These are phyloP conservation scores for Rhombomys opimus DNA, from an alignment of 2,113 vertebrate genomes.

Conservation along the genomic window DNA sequence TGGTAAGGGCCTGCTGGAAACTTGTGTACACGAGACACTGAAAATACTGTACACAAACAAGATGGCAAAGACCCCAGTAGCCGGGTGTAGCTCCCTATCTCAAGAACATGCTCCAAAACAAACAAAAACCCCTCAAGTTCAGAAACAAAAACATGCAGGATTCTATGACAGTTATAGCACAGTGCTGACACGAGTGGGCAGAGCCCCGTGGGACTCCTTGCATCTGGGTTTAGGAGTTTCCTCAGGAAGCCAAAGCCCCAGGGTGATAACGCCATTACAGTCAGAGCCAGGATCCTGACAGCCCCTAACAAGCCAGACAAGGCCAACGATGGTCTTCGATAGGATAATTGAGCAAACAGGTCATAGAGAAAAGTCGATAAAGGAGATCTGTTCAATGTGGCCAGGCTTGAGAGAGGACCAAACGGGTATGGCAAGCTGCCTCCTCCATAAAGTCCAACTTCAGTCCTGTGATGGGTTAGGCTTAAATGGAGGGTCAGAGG, in stretches of 20 bases:
- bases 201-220: not conserved
- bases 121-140: not conserved
- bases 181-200: not conserved
- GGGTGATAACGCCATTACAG: not conserved
- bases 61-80: not conserved
- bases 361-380: not conserved
- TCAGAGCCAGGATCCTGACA: not conserved
- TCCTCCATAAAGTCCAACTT: not conserved
- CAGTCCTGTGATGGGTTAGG: not conserved
- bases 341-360: no score
- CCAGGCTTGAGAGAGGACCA: not conserved
- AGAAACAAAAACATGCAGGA: not conserved
- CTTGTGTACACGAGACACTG: not conserved
- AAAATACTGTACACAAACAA: not conserved
- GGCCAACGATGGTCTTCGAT: not conserved
- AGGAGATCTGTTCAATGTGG: not conserved
- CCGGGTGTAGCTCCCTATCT: not conserved
- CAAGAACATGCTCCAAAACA: fast-evolving
- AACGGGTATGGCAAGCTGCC: no score
- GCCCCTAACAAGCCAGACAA: not conserved
- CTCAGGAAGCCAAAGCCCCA: not conserved
- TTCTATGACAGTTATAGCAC: not conserved
- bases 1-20: fast-evolving
- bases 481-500: not conserved
- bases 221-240: not conserved